Evolutionary conservation across 2,888 invertebrate species (phyloP), one percentile per base, ranked within the genome.

Genomic region (Phlogophora meticulosa): DNA sequence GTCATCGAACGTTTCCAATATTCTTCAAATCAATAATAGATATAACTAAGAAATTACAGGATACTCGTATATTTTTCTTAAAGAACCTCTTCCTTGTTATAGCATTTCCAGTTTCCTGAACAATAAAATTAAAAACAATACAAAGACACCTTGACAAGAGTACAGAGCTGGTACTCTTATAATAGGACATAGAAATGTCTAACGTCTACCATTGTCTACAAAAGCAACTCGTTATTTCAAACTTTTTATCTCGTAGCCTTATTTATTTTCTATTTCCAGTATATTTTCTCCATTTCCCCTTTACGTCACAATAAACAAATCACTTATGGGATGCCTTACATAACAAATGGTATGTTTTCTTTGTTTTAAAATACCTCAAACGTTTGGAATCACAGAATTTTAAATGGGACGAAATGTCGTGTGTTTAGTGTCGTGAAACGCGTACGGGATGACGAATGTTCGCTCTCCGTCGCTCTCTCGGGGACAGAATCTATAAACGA

Each of bases 401-500:
- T 82, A 82, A 84, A 82, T 82, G 82, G 82, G 76, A 80, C 67
- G 72, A 80, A 78, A 88, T 89, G 85, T 93, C 84, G 90, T 90
- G 90, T 89, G 90, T 90, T 89, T 88, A 89, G 88, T 86, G 88
- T 82, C 83, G 87, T 91, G 89, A 92, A 90, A 91, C 91, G 92
- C 93, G 92, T 86, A 84, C 81, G 76, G 78, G 69, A 84, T 92
- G 93, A 94, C 89, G 91, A 90, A 94, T 92, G 93, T 85, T 89
- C 85, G 79, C 78, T 91, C 92, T 92, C 92, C 85, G 84, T 56
- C 13, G 10, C 15, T 59, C 32, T n/a, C 17, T 72, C 7, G 38
- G 84, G 88, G 88, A 86, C 89, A 15, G 72, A 71, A 90, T 92
- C 92, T 92, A 93, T 92, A 93, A 93, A 91, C 90, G 90, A 91